A percentile compares a stretch with the other conserved stretches of the same genome.
Evolutionary conservation across 2,113 vertebrate species (phyloP).

Genomic region (Aphyosemion australe): DNA sequence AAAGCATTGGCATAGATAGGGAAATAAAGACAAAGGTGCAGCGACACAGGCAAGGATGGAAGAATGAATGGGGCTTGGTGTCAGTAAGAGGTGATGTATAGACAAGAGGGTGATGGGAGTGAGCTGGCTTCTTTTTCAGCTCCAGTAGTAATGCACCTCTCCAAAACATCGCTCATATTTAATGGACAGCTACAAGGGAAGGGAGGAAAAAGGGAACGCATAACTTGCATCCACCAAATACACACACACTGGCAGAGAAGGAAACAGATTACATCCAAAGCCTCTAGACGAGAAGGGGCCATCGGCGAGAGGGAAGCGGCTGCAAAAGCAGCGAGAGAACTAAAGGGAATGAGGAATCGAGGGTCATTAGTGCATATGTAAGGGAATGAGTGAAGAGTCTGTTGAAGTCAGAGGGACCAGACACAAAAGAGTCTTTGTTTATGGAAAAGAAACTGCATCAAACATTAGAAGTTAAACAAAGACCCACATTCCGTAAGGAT

Average conservation of each 20-base stretch:
- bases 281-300: conserved; percentile 41
- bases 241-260: conserved; percentile 22
- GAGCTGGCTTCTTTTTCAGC: conserved; percentile 70
- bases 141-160: conserved; percentile 73
- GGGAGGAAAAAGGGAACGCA: conserved; percentile 43
- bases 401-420: conserved; percentile 2
- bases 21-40: conserved; percentile 47
- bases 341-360: conserved; percentile 1
- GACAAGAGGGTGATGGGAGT: conserved; percentile 66
- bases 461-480: conserved; percentile 22
- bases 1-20: conserved; percentile 33
- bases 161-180: conserved; percentile 78
- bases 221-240: conserved; percentile 20
- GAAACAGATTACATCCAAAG: conserved; percentile 31
- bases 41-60: conserved; percentile 33
- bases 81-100: conserved; percentile 72
- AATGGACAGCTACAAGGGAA: conserved; percentile 69
- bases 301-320: conserved; percentile 1
- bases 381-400: conserved; percentile 10
- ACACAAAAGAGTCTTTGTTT: conserved; percentile 2
- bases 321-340: conserved; percentile 11
- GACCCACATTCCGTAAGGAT: background rate
- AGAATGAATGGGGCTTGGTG: conserved; percentile 66
- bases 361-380: conserved; percentile 9
- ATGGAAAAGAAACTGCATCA: background rate